These are phyloP conservation scores for Diphyllodes magnificus DNA, from an alignment of 2,113 vertebrate species.

Conservation along the genomic window DNA sequence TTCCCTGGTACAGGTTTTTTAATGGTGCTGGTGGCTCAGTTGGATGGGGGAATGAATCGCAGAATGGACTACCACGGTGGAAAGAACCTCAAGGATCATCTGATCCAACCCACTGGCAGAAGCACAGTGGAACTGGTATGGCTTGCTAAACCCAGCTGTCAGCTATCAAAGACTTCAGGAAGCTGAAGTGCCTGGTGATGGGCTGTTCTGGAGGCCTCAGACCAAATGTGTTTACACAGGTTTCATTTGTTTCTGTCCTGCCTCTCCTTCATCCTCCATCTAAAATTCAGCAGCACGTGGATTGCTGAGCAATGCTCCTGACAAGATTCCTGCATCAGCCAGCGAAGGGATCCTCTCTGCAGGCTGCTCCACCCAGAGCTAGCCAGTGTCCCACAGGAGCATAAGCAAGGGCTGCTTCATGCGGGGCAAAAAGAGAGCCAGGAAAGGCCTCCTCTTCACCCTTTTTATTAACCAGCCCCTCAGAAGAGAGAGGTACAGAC, in stretches of 20 bases:
- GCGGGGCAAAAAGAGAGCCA: background rate
- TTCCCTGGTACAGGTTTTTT: background rate
- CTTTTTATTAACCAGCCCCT: constrained; percentile 7
- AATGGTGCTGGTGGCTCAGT: background rate
- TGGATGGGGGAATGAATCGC: background rate
- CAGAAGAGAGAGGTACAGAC: background rate
- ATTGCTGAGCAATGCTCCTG: constrained; percentile 27
- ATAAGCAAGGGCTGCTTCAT: background rate
- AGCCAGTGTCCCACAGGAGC: background rate
- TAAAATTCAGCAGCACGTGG: background rate
- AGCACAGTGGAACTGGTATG: background rate
- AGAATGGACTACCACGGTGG: background rate
- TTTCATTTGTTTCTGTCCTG: background rate
- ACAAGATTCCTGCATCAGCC: background rate
- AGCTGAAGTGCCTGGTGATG: background rate
- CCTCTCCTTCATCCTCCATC: background rate
- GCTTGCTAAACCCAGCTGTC: background rate
- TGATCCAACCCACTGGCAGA: background rate
- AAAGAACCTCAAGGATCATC: background rate
- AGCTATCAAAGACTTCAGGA: background rate
- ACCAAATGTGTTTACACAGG: background rate
- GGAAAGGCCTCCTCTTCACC: background rate
- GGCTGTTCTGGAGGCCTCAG: background rate
- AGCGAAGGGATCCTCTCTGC: background rate
- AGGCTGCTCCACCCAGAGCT: background rate